These are phyloP conservation scores for Papilio gigon DNA, from an alignment of 2,888 invertebrate genomes.

Conservation along the genomic window DNA sequence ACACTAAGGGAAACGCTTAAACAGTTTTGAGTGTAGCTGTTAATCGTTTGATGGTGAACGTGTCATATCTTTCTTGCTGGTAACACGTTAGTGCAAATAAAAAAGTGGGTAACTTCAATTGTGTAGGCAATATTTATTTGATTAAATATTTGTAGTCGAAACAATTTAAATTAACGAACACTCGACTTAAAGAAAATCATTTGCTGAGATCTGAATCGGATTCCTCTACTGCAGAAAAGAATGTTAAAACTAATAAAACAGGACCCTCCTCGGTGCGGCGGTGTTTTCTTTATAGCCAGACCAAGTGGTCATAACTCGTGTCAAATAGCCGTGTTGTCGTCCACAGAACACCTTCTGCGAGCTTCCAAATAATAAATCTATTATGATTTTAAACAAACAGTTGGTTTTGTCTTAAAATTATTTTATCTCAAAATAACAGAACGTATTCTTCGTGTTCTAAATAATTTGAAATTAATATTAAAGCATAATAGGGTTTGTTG, in stretches of 20 bases:
- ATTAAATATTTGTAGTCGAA: neutral
- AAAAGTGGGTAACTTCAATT: no score
- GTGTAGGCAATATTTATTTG: no score
- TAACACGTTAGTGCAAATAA: no score
- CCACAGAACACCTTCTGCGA: conserved; percentile 70
- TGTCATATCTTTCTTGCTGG: no score
- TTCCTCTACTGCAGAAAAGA: conserved; percentile 57
- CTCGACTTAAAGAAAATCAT: no score
- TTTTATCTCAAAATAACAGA: conserved; percentile 65
- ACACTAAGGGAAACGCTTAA: neutral
- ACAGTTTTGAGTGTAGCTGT: no score
- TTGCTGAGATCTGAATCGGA: no score
- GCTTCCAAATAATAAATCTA: conserved; percentile 77
- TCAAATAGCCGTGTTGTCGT: conserved; percentile 79
- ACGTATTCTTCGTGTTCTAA: no score
- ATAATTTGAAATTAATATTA: no score
- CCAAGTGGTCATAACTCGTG: conserved; percentile 78
- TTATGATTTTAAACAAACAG: conserved; percentile 72
- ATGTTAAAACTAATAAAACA: conserved; percentile 43
- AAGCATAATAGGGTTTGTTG: no score
- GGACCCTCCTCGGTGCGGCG: conserved; percentile 66
- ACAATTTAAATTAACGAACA: neutral
- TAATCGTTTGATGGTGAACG: neutral
- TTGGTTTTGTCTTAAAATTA: conserved; percentile 60
- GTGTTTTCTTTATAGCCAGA: conserved; percentile 68